Conservation (phyloP, 2,113 vertebrate species). For the Chinchilla lanigera region DNA sequence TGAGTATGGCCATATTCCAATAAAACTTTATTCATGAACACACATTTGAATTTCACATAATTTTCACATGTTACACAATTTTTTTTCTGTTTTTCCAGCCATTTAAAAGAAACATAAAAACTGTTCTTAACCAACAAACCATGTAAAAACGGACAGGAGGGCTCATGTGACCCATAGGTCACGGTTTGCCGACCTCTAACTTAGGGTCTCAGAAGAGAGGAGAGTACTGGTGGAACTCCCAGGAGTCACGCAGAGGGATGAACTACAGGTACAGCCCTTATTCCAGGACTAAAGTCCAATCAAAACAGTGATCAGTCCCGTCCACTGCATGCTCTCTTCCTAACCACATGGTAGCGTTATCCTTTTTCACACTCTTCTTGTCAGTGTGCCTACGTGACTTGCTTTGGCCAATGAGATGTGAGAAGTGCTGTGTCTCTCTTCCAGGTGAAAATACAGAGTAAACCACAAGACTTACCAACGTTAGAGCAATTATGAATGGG, state of each 20-base stretch:
- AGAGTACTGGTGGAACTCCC: neutral
- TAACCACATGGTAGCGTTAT: neutral
- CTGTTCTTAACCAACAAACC: neutral
- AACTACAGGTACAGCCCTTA: neutral
- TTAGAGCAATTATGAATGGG: neutral
- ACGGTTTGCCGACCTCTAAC: neutral
- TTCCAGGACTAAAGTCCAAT: neutral
- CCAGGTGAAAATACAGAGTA: neutral
- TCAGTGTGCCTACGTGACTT: neutral
- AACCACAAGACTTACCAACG: neutral
- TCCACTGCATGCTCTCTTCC: neutral
- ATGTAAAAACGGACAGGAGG: slow-evolving; percentile 7
- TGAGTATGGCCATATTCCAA: neutral
- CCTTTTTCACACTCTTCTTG: neutral
- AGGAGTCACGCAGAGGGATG: neutral
- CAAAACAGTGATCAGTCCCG: neutral
- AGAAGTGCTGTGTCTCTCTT: neutral
- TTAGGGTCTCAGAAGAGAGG: neutral
- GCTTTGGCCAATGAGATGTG: neutral
- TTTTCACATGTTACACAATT: neutral
- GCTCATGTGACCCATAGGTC: neutral
- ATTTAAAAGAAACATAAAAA: slow-evolving; percentile 35
- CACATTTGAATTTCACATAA: slow-evolving; percentile 17
- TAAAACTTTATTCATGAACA: slow-evolving; percentile 38
- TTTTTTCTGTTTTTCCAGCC: slow-evolving; percentile 23